Base-by-base conservation (phyloP, 2,888 invertebrate genomes). In the Hedychridium roseum region DNA sequence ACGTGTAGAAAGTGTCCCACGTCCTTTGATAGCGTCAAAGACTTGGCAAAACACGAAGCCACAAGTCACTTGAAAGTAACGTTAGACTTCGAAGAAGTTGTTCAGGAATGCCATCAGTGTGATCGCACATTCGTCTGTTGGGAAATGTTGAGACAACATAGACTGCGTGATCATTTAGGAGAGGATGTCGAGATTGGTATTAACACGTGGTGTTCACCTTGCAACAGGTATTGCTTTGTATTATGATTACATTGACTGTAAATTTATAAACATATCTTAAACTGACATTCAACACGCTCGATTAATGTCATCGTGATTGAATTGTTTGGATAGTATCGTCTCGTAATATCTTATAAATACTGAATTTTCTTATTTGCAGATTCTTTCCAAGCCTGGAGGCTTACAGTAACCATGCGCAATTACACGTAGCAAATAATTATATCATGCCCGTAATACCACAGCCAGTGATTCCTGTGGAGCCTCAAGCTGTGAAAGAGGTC, bases 111-210 rank as follows among this genome's bases (percentile, higher is more conserved):
- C 34, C 64, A 73, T 37, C 65, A 69, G 48, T 74, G 74, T 36
- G 71, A 74, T 43, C 65, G 72, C 15, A 66, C 71, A 31, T 74
- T 74, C 23, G 58, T 72, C 2, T 71, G 73, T 34, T 71, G 67
- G 70, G 71, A 73, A 43, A 73, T 74, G 73, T 49, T 74, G 21
- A 66, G 59, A 35, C 67, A 74, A 43, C 74, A 74, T 34, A 64
- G 71, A 53, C 43, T 70, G 40, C 62, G 70, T 2, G 73, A 74
- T 57, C 74, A 74, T 41, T 50, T 64, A 6, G 64, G 57, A 6
- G 49, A 59, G 30, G 52, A 64, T 1, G 51, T 56, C 12, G 60
- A 61, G 39, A 50, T 59, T 47, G 69, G 64, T 23, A 61, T 53
- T 11, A 68, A 66, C 27, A 71, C 72, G 2, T 67, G 74, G 71